phyloP scores from a whole-genome alignment of 2,888 invertebrate species.

The Autographa gamma region DNA sequence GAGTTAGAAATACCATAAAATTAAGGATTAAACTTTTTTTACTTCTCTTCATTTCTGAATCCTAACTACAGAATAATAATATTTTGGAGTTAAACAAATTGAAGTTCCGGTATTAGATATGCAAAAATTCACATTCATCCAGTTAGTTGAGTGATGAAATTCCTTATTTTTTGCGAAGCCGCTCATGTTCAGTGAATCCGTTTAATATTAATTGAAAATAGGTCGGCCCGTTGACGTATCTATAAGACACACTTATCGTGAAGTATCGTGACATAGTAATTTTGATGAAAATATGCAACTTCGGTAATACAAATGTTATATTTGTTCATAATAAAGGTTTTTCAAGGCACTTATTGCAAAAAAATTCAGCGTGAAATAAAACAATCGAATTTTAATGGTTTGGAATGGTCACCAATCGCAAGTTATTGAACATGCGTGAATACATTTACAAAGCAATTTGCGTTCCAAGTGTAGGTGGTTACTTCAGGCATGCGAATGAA shows the following conservation, averaged over 20 bases:
- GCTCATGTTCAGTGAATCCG: too few species aligned
- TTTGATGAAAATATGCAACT: slow-evolving; percentile 12
- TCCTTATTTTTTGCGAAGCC: too few species aligned
- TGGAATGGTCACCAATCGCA: slow-evolving; percentile 54
- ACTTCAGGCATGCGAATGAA: slow-evolving; percentile 24
- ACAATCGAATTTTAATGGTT: slow-evolving; percentile 55
- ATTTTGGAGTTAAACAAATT: too few species aligned
- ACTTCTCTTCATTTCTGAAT: too few species aligned
- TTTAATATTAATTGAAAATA: not conserved
- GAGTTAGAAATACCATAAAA: too few species aligned
- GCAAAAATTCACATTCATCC: too few species aligned
- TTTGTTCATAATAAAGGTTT: slow-evolving; percentile 33
- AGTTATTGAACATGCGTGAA: slow-evolving; percentile 58
- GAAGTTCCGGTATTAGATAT: too few species aligned
- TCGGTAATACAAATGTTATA: slow-evolving; percentile 17
- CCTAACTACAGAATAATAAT: too few species aligned
- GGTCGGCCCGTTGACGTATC: not conserved
- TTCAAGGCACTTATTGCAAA: slow-evolving; percentile 37
- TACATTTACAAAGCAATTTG: slow-evolving; percentile 59
- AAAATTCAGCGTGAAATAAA: slow-evolving; percentile 56
- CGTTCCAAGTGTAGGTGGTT: slow-evolving; percentile 28
- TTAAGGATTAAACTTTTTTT: too few species aligned
- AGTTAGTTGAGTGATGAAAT: too few species aligned
- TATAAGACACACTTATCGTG: not conserved
- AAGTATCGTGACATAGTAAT: not conserved